Conservation (phyloP, 2,113 vertebrate species). For the Todiramphus chloris region DNA sequence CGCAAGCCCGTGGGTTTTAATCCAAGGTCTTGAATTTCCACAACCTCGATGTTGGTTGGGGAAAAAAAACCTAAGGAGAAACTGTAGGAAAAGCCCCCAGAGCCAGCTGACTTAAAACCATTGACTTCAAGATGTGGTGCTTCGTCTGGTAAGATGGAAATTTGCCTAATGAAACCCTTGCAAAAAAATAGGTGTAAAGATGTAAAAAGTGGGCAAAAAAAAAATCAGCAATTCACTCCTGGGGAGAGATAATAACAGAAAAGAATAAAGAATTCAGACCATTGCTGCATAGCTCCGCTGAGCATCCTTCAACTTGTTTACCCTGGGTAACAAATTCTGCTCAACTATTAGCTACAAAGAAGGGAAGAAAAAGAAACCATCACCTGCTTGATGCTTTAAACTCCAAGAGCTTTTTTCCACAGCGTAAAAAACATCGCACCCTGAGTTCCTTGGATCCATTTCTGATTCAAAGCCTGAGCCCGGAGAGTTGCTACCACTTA, state of each 20-base stretch:
- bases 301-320: no score
- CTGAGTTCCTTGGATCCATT: rapidly evolving
- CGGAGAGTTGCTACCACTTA: not conserved
- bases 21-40: no score
- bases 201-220: not conserved
- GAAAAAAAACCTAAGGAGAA: no score
- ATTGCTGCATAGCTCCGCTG: not conserved
- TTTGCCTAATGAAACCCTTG: not conserved
- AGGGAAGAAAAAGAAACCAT: rapidly evolving
- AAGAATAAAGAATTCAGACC: no score
- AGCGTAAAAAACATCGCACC: not conserved
- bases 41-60: no score
- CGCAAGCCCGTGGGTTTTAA: rapidly evolving
- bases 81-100: no score
- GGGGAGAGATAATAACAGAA: no score
- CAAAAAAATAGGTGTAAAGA: not conserved
- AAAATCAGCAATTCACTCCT: not conserved
- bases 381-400: not conserved
- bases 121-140: no score
- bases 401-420: not conserved
- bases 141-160: no score
- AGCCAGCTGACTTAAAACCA: no score
- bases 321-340: no score
- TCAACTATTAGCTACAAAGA: not conserved
- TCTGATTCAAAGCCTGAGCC: not conserved